These are phyloP conservation scores for Zoanthus sansibaricus DNA, from an alignment of 92 coral and sea anemone genomes.

Conservation along the genomic window DNA sequence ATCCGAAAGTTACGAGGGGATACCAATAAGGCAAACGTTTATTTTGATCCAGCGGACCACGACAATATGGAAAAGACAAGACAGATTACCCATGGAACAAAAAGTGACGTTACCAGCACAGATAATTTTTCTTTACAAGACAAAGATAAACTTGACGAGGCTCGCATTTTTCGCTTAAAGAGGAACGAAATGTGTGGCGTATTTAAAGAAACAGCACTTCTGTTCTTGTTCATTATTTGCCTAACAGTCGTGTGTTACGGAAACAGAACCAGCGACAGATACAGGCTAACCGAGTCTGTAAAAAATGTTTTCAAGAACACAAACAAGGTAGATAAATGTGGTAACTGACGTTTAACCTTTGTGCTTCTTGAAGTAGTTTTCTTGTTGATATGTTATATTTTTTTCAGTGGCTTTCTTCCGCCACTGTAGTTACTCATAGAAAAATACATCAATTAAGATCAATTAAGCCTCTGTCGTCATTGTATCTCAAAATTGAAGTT, in stretches of 20 bases:
- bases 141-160: slow-evolving; percentile 43
- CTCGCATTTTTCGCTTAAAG: slow-evolving; percentile 56
- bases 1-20: slow-evolving; percentile 59
- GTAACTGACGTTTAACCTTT: not conserved
- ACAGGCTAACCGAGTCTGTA: slow-evolving; percentile 37
- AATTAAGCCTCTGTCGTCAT: too few relatives aligned
- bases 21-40: not conserved
- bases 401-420: too few relatives aligned
- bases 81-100: not conserved
- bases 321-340: slow-evolving; percentile 38
- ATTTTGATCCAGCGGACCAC: not conserved
- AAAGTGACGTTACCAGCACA: not conserved
- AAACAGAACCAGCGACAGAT: slow-evolving; percentile 57
- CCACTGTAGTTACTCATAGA: too few relatives aligned
- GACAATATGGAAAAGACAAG: not conserved
- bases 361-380: too few relatives aligned
- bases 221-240: slow-evolving; percentile 58
- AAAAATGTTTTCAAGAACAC: slow-evolving; percentile 54
- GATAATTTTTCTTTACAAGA: not conserved
- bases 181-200: slow-evolving; percentile 56
- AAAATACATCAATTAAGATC: too few relatives aligned
- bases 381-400: too few relatives aligned
- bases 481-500: too few relatives aligned
- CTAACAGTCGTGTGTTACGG: slow-evolving; percentile 68
- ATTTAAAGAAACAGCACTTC: slow-evolving; percentile 49